Percentiles rank a stretch among this genome's conserved stretches.
phyloP scores from a whole-genome alignment of 2,113 vertebrate species.

The Notothenia rossii region DNA sequence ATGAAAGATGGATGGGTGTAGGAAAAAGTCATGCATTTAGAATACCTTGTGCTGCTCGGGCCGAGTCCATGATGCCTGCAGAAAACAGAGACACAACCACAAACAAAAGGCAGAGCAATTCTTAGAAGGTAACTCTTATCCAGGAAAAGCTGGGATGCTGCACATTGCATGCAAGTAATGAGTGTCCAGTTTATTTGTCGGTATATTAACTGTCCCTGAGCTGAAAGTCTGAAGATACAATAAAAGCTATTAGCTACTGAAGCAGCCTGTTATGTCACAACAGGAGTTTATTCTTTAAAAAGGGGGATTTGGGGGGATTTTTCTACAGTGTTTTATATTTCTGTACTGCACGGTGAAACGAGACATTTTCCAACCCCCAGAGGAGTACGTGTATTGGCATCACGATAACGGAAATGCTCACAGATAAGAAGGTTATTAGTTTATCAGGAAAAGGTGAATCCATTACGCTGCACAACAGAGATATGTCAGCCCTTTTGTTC shows the following conservation, averaged over 20 bases:
- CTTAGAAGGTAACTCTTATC: slow-evolving; percentile 79
- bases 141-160: slow-evolving; percentile 54
- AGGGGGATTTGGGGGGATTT: background rate
- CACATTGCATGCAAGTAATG: slow-evolving; percentile 60
- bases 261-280: slow-evolving; percentile 18
- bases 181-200: slow-evolving; percentile 36
- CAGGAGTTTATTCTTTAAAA: slow-evolving; percentile 4
- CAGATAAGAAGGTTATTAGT: slow-evolving; percentile 62
- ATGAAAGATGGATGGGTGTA: slow-evolving; percentile 71
- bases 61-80: slow-evolving; percentile 99
- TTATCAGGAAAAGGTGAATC: slow-evolving; percentile 56
- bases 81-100: slow-evolving; percentile 96
- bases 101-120: slow-evolving; percentile 82
- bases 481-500: slow-evolving; percentile 22
- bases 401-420: slow-evolving; percentile 35
- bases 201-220: slow-evolving; percentile 50
- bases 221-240: slow-evolving; percentile 34
- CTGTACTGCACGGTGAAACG: slow-evolving; percentile 11
- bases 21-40: slow-evolving; percentile 83
- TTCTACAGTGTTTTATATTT: background rate
- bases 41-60: slow-evolving; percentile 99
- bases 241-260: background rate
- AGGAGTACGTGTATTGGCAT: slow-evolving; percentile 27
- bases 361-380: slow-evolving; percentile 3
- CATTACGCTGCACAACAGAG: slow-evolving; percentile 39